phyloP scores from a whole-genome alignment of 2,113 vertebrate genomes.

The Ginglymostoma cirratum region DNA sequence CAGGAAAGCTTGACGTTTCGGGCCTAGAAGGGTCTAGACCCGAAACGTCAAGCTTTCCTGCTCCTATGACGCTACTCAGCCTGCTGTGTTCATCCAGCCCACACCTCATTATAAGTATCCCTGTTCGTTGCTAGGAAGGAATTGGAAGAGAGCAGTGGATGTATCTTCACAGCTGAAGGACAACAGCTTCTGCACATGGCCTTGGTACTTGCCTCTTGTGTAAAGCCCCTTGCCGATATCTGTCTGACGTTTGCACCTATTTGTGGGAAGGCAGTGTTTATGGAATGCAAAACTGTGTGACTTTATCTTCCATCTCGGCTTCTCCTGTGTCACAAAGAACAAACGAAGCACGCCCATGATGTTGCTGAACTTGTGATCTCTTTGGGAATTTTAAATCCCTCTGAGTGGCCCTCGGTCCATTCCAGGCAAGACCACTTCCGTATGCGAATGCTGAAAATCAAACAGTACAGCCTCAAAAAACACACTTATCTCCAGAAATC shows the following conservation, averaged over 20 bases:
- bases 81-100: no score
- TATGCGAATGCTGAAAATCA: neutral
- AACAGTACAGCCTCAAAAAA: neutral
- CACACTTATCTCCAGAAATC: neutral
- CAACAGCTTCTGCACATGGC: neutral
- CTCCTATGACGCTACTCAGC: no score
- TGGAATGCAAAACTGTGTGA: neutral
- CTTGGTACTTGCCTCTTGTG: neutral
- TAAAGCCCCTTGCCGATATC: neutral
- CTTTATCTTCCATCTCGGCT: neutral
- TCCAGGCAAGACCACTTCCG: neutral
- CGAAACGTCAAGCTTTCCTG: no score
- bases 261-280: neutral
- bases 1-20: no score
- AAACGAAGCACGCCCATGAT: neutral
- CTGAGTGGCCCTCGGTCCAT: neutral
- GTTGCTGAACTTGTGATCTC: neutral
- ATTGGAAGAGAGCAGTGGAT: neutral
- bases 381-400: neutral
- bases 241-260: neutral
- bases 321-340: neutral
- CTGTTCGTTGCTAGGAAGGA: neutral
- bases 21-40: no score
- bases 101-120: neutral
- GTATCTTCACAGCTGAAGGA: neutral